Evolutionary conservation across 2,113 vertebrate species (phyloP).

Genomic region (Todiramphus saurophagus): DNA sequence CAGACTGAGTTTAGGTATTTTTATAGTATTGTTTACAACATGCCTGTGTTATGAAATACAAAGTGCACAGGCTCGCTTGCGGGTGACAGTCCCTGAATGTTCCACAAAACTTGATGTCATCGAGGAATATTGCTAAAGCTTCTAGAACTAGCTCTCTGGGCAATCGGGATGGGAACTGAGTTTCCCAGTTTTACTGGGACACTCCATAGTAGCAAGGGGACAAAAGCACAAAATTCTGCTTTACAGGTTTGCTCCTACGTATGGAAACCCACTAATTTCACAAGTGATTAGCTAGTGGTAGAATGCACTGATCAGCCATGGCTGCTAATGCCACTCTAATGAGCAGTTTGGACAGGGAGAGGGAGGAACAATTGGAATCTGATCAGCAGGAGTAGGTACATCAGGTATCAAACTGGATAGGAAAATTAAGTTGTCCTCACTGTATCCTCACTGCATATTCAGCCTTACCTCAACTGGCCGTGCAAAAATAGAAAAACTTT

Average conservation of each 20-base stretch:
- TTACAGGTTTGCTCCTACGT: not conserved
- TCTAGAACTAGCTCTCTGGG: not conserved
- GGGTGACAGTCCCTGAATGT: not conserved
- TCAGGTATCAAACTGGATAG: not conserved
- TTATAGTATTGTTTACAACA: not conserved
- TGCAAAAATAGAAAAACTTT: not conserved
- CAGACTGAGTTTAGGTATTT: not conserved
- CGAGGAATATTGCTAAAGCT: not conserved
- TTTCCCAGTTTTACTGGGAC: not conserved
- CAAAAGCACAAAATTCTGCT: not conserved
- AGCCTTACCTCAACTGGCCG: not conserved
- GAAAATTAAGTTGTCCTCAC: not conserved
- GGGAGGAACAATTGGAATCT: not conserved
- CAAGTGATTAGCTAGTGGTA: not conserved
- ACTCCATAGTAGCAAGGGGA: not conserved
- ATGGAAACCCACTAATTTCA: not conserved
- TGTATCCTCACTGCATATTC: not conserved
- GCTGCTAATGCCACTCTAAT: not conserved
- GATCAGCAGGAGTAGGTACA: not conserved
- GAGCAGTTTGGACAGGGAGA: not conserved
- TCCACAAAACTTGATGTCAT: not conserved
- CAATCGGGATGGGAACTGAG: not conserved
- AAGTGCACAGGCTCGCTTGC: not conserved
- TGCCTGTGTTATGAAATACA: not conserved
- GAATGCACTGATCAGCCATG: not conserved